Evolutionary conservation across 1,140 invertebrate genomes (phyloP).

Genomic region (Cotesia chilonis): DNA sequence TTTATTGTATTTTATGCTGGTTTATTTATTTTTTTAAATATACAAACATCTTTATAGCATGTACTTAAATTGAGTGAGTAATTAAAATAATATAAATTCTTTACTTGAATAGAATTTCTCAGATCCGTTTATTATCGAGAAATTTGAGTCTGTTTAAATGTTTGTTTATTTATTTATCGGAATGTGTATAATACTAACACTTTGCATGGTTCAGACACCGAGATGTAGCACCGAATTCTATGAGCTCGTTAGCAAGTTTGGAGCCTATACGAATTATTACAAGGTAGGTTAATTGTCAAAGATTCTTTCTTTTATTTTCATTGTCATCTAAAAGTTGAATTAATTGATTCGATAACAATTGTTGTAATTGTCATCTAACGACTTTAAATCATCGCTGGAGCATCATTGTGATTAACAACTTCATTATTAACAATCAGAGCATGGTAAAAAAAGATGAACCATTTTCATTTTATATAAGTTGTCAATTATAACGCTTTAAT

Average conservation of each 20-base stretch:
- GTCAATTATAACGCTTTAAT: background rate
- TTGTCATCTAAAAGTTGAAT: conserved; percentile 10
- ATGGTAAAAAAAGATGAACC: background rate
- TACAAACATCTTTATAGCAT: background rate
- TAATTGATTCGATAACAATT: background rate
- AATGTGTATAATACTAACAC: conserved; percentile 56
- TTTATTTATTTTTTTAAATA: conserved; percentile 4
- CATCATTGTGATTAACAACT: conserved; percentile 9
- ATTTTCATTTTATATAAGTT: conserved; percentile 4
- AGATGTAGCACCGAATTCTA: conserved; percentile 58
- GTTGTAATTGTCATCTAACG: no score
- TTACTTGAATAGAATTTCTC: background rate
- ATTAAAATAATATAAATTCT: background rate
- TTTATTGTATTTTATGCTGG: conserved; percentile 22
- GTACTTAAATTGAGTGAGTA: no score
- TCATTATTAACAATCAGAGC: conserved; percentile 10
- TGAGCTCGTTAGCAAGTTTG: conserved; percentile 60
- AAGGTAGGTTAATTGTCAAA: conserved; percentile 47
- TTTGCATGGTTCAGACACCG: conserved; percentile 60
- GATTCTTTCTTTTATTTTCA: conserved; percentile 4
- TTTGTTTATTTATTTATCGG: conserved; percentile 32
- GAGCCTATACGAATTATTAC: conserved; percentile 48
- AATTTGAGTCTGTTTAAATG: conserved; percentile 22
- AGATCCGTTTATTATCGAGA: background rate
- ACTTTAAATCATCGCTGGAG: background rate